Evolutionary conservation across 1,140 invertebrate species (phyloP), one percentile per base, ranked within the genome.

Genomic region (Cherax quadricarinatus): DNA sequence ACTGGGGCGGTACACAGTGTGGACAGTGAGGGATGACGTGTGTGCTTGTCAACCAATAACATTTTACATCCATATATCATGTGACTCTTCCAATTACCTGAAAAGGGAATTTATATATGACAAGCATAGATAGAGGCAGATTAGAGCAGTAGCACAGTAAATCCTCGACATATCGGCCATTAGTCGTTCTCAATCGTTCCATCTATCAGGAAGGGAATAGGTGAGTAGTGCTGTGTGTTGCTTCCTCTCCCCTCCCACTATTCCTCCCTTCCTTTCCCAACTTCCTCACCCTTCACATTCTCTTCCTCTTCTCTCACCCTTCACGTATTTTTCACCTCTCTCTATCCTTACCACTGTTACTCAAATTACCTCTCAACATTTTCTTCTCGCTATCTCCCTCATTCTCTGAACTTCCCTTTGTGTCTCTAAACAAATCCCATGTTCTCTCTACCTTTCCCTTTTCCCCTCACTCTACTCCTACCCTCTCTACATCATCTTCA

Each of bases 151-250:
- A 70, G 70, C 70, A 75, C 70, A 30, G 70, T 75, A 75, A 75
- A 75, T 75, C 70, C 70, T 75, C 70, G 24, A 30, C 30, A 75
- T 75, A 30, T 75, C 3, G 70, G 3, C n/a, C n/a, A 75, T 75
- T 75, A 75, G 6, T 75, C 70, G 30, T 9, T 30, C 24, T 12
- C n/a, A 75, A 75, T 30, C 70, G 70, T 7, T 75, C n/a, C 70
- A 75, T 75, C 70, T 12, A 30, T 75, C 70, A 75, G n/a, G 6
- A n/a, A 30, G 70, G 70, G 70, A 75, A 75, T 75, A 75, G 70
- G 70, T 75, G n/a, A 75, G 70, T 75, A 30, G 70, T 75, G 24
- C 30, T 7, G 70, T 30, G 70, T 75, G 30, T 30, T 6, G 24
- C 7, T 16, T 75, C 10, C 70, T 12, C 70, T 30, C n/a, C n/a